Evolutionary conservation across 1,140 invertebrate genomes (phyloP).

Genomic region (Heliothis virescens): DNA sequence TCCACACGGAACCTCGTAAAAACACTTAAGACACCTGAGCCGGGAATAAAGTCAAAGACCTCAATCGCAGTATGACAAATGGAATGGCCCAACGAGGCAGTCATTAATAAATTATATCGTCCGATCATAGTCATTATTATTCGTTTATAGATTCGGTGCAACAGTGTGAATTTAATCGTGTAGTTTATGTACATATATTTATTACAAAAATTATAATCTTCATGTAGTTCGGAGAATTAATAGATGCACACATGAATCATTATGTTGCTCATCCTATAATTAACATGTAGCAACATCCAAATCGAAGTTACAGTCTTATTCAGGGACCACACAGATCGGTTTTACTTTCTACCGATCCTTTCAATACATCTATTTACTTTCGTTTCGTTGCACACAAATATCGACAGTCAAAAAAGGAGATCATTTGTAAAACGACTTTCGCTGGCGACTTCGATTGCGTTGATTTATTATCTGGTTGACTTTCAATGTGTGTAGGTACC

Average conservation of each 20-base stretch:
- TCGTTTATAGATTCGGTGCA: too few relatives aligned
- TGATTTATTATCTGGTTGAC: conserved; percentile 30
- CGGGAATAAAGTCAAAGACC: too few relatives aligned
- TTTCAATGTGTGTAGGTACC: conserved; percentile 20
- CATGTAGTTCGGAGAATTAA: too few relatives aligned
- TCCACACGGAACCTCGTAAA: too few relatives aligned
- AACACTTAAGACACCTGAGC: too few relatives aligned
- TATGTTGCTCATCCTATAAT: neutral
- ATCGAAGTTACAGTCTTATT: neutral
- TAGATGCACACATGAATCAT: too few relatives aligned
- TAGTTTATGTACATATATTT: neutral
- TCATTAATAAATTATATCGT: too few relatives aligned
- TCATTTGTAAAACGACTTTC: conserved; percentile 41
- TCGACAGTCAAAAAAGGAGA: conserved; percentile 36
- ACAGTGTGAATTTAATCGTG: too few relatives aligned
- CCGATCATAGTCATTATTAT: too few relatives aligned
- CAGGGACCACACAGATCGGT: conserved; percentile 27
- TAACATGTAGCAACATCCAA: neutral
- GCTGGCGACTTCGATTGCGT: conserved; percentile 25
- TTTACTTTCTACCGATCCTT: conserved; percentile 33
- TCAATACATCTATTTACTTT: conserved; percentile 23
- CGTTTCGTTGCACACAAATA: conserved; percentile 2
- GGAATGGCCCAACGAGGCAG: too few relatives aligned
- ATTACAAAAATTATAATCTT: neutral
- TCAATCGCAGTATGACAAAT: too few relatives aligned